Percentiles rank a stretch among this genome's conserved stretches.
phyloP scores from a whole-genome alignment of 1,140 invertebrate genomes.

The Trichogramma pretiosum region DNA sequence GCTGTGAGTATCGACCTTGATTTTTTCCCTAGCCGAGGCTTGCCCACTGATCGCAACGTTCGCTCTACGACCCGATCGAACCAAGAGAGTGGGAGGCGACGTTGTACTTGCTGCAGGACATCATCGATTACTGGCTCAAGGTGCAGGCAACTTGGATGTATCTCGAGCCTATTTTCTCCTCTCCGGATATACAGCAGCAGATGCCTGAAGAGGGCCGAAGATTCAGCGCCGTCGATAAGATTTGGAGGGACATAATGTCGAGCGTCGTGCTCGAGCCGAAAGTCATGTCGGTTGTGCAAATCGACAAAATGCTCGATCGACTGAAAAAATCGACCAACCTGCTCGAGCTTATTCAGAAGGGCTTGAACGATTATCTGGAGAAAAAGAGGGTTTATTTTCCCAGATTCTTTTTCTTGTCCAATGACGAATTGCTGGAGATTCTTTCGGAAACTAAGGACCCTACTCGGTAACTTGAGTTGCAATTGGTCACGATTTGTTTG shows the following conservation, averaged over 20 bases:
- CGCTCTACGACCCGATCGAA: slow-evolving; percentile 4
- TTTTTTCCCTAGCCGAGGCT: not conserved
- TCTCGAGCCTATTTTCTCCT: slow-evolving; percentile 94
- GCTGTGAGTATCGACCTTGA: slow-evolving; percentile 47
- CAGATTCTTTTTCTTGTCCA: slow-evolving; percentile 94
- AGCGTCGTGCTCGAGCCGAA: slow-evolving; percentile 65
- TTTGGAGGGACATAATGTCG: slow-evolving; percentile 93
- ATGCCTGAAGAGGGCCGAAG: slow-evolving; percentile 87
- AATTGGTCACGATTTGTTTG: too few relatives aligned
- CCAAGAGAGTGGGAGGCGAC: slow-evolving; percentile 69
- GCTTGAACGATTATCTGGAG: slow-evolving; percentile 89
- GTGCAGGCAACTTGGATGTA: slow-evolving; percentile 97
- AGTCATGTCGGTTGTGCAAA: slow-evolving; percentile 77
- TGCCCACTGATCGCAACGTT: not conserved
- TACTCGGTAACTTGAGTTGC: slow-evolving; percentile 55
- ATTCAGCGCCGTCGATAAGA: slow-evolving; percentile 87
- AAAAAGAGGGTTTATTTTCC: slow-evolving; percentile 93
- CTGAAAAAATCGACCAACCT: slow-evolving; percentile 82
- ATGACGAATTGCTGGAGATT: slow-evolving; percentile 93
- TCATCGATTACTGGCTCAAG: slow-evolving; percentile 91
- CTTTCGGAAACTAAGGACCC: slow-evolving; percentile 95
- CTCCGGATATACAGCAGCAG: slow-evolving; percentile 93
- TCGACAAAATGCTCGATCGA: slow-evolving; percentile 88
- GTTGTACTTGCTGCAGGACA: slow-evolving; percentile 73
- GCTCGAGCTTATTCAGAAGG: slow-evolving; percentile 82